phyloP scores from a whole-genome alignment of 2,888 invertebrate species.

The Trichogramma evanescens region DNA sequence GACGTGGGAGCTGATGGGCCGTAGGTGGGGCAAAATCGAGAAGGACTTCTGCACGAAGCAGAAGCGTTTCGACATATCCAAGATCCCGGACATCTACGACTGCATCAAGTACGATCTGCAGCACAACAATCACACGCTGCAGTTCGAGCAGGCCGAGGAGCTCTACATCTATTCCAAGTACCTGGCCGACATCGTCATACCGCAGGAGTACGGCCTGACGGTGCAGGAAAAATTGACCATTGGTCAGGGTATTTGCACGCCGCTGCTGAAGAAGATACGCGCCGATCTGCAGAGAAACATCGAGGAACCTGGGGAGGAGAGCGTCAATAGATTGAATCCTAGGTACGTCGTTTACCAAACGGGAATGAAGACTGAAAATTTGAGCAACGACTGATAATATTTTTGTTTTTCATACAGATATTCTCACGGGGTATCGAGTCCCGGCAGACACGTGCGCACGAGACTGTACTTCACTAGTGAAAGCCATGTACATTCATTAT shows the following conservation, averaged over 20 bases:
- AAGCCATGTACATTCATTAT: conserved; percentile 95
- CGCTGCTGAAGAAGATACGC: conserved; percentile 87
- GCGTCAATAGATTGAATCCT: conserved; percentile 91
- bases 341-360: conserved; percentile 50
- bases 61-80: conserved; percentile 92
- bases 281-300: conserved; percentile 92
- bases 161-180: conserved; percentile 93
- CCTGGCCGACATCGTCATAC: conserved; percentile 96
- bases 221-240: conserved; percentile 93
- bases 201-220: conserved; percentile 96
- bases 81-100: conserved; percentile 98
- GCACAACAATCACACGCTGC: conserved; percentile 92
- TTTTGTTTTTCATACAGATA: conserved; percentile 54
- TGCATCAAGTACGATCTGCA: conserved; percentile 98
- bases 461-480: conserved; percentile 99
- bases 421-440: conserved; percentile 96
- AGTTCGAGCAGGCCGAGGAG: conserved; percentile 87
- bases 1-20: conserved; percentile 96
- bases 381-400: not conserved
- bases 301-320: conserved; percentile 84
- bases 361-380: not conserved
- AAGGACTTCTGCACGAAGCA: conserved; percentile 95
- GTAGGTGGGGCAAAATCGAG: conserved; percentile 96
- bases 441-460: conserved; percentile 94
- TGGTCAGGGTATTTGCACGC: conserved; percentile 95